Percentiles rank a stretch among this genome's conserved stretches.
Evolutionary conservation across 1,140 invertebrate species (phyloP).

Genomic region (Amyelois transitella): DNA sequence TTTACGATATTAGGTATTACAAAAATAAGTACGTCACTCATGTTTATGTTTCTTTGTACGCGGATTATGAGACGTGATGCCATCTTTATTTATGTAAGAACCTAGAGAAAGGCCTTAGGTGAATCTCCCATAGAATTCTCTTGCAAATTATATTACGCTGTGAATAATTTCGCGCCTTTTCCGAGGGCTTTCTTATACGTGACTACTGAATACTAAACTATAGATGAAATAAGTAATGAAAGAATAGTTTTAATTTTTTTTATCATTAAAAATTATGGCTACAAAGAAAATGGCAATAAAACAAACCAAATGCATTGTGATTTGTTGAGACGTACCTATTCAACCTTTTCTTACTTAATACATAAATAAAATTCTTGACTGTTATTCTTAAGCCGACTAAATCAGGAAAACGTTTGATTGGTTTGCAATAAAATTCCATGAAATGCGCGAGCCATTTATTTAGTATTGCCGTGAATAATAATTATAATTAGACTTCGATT

Average conservation of each 20-base stretch:
- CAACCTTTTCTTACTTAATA: too few relatives aligned
- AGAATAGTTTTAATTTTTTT: not conserved
- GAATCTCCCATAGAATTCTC: slow-evolving; percentile 30
- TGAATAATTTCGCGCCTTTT: slow-evolving; percentile 40
- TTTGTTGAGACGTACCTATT: too few relatives aligned
- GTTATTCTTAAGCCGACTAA: too few relatives aligned
- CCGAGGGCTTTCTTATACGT: not conserved
- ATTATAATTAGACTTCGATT: slow-evolving; percentile 64
- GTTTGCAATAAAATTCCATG: not conserved
- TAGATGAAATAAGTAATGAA: not conserved
- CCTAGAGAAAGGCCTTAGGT: slow-evolving; percentile 29
- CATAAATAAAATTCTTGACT: too few relatives aligned
- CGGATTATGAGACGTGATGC: slow-evolving; percentile 64
- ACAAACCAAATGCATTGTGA: too few relatives aligned
- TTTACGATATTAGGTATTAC: slow-evolving; percentile 50
- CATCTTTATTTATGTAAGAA: slow-evolving; percentile 50
- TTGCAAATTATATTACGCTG: slow-evolving; percentile 54
- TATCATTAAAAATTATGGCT: too few relatives aligned
- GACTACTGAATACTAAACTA: too few relatives aligned
- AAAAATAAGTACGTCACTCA: slow-evolving; percentile 51
- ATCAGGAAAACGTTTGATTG: not conserved
- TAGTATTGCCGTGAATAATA: slow-evolving; percentile 51
- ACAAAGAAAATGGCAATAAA: too few relatives aligned
- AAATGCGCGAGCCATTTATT: slow-evolving; percentile 32
- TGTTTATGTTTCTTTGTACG: slow-evolving; percentile 59